Conservation (phyloP, 2,113 vertebrate genomes). For the Athene cunicularia region DNA sequence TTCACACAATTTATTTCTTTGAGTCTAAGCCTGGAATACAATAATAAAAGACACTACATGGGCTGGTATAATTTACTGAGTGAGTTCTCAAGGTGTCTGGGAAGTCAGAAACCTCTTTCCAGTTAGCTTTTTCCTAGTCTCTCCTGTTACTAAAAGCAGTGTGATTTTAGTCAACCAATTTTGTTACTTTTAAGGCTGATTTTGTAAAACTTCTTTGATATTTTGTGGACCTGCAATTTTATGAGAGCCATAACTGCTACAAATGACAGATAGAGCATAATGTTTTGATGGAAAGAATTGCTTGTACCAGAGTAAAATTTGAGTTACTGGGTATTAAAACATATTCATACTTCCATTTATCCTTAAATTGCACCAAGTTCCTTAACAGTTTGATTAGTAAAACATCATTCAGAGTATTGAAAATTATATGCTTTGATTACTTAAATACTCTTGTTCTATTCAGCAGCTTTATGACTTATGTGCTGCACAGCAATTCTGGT, state of each 20-base stretch:
- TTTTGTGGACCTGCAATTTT: slow-evolving; percentile 53
- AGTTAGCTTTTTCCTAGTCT: background rate
- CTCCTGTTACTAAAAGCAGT: background rate
- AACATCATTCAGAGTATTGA: background rate
- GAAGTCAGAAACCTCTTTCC: background rate
- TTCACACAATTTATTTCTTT: background rate
- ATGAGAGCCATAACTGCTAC: slow-evolving; percentile 13
- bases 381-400: background rate
- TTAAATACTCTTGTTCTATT: background rate
- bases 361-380: background rate
- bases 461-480: background rate
- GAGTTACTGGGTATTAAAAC: background rate
- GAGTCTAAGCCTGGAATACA: background rate
- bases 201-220: slow-evolving; percentile 40
- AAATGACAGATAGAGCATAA: background rate
- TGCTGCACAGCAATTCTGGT: background rate
- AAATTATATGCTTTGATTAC: background rate
- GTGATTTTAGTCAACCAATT: slow-evolving; percentile 14
- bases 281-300: slow-evolving; percentile 5
- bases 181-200: background rate
- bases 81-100: background rate
- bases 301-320: background rate
- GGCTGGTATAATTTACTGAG: background rate
- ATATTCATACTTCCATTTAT: background rate
- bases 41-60: background rate